Evolutionary conservation across 2,888 invertebrate species (phyloP).

Genomic region (Flexamia atlantica): DNA sequence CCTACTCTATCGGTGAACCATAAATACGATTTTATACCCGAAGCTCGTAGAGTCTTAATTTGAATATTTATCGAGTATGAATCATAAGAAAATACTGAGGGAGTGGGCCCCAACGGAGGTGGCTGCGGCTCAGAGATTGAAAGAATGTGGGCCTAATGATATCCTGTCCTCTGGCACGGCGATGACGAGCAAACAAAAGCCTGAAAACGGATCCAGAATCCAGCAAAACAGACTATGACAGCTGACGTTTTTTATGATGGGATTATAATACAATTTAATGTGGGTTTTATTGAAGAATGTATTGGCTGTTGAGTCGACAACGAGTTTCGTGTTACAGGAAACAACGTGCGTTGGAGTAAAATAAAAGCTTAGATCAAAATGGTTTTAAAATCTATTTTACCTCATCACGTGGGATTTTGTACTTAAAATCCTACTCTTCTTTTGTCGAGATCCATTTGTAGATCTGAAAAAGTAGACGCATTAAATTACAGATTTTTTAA

Average conservation of each 20-base stretch:
- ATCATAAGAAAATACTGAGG: background rate
- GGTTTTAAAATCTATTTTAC: too few relatives aligned
- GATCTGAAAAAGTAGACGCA: too few relatives aligned
- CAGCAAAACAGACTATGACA: background rate
- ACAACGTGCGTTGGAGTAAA: background rate
- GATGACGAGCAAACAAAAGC: conserved; percentile 4
- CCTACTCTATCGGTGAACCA: background rate
- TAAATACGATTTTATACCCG: background rate
- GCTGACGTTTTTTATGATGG: background rate
- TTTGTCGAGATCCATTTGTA: too few relatives aligned
- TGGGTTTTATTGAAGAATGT: background rate
- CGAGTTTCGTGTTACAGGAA: background rate
- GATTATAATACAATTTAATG: background rate
- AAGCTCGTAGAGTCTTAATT: background rate
- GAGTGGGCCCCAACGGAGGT: background rate
- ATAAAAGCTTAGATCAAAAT: too few relatives aligned
- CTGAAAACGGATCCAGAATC: conserved; percentile 4
- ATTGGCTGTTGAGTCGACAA: background rate
- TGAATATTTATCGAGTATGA: conserved; percentile 8
- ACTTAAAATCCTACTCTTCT: too few relatives aligned
- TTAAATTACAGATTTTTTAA: too few relatives aligned
- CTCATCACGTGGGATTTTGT: too few relatives aligned
- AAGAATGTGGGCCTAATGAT: conserved; percentile 41
- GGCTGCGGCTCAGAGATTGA: background rate
- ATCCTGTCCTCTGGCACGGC: background rate